Conservation (phyloP, 2,797 vertebrate genomes). For the Brachyalestes nurse region DNA sequence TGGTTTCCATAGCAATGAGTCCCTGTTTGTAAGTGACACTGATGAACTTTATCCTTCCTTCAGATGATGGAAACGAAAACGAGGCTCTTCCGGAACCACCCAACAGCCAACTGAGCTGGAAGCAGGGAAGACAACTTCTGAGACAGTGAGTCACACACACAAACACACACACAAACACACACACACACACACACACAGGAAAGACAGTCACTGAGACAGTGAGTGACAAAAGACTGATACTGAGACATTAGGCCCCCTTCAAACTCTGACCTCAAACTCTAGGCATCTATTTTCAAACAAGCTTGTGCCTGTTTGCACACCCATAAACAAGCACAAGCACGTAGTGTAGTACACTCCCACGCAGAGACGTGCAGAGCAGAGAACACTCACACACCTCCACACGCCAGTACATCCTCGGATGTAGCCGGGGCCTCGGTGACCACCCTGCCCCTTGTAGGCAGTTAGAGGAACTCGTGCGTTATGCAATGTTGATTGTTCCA, state of each 20-base stretch:
- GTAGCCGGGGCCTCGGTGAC: constrained; percentile 30
- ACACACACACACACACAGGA: not conserved
- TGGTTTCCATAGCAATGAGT: not conserved
- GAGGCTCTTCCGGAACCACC: constrained; percentile 84
- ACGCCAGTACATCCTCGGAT: constrained; percentile 9
- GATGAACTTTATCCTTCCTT: constrained; percentile 50
- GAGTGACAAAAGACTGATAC: too few species aligned
- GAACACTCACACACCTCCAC: constrained; percentile 36
- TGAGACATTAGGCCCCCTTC: not conserved
- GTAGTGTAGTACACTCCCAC: constrained; percentile 27
- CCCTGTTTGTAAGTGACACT: not conserved
- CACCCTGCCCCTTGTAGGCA: constrained; percentile 30
- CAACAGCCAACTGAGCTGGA: constrained; percentile 98
- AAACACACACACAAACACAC: too few species aligned
- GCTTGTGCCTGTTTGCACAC: not conserved
- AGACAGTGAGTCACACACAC: constrained; percentile 93
- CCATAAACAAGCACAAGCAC: constrained; percentile 4
- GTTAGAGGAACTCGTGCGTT: constrained; percentile 8
- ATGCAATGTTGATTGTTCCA: constrained; percentile 26
- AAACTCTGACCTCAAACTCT: constrained; percentile 2
- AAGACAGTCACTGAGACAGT: too few species aligned
- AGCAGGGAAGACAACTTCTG: constrained; percentile 95
- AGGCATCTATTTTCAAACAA: not conserved
- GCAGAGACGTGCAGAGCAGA: constrained; percentile 23
- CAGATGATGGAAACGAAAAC: constrained; percentile 96